Percentiles rank a stretch among this genome's conserved stretches.
These are phyloP conservation scores for Orchesella cincta DNA, from an alignment of 1,140 invertebrate genomes.

Conservation along the genomic window DNA sequence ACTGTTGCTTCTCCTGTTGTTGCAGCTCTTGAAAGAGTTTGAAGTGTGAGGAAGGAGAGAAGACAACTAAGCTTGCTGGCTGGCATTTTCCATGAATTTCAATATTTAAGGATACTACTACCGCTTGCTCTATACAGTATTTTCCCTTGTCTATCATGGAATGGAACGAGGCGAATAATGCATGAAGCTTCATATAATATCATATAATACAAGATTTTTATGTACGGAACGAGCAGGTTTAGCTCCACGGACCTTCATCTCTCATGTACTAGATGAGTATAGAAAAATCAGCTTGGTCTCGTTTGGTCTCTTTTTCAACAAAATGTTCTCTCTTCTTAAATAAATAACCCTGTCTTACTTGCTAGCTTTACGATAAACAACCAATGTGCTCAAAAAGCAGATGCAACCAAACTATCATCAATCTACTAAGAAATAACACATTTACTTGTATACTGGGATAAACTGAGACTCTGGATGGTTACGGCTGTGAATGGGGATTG, in stretches of 20 bases:
- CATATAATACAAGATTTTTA: no score
- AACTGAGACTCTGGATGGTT: no score
- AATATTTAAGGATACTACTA: constrained; percentile 3
- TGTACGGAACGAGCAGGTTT: no score
- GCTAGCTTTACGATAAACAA: constrained; percentile 7
- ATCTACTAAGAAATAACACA: no score
- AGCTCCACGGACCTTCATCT: no score
- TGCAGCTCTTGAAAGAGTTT: background rate
- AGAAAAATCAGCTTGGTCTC: background rate
- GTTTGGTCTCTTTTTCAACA: background rate
- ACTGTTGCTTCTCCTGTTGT: constrained; percentile 1
- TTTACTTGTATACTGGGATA: no score
- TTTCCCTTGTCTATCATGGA: no score
- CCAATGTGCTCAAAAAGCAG: background rate
- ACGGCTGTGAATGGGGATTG: no score
- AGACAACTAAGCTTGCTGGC: background rate
- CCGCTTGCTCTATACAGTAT: no score
- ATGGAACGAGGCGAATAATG: no score
- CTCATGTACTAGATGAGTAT: no score
- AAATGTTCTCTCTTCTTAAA: constrained; percentile 12
- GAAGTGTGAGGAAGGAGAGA: background rate
- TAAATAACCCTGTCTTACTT: background rate
- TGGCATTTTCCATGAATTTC: constrained; percentile 2
- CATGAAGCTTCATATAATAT: no score
- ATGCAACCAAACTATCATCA: background rate